Evolutionary conservation across 2,797 vertebrate species (phyloP), one percentile per base, ranked within the genome.

Genomic region (Fratercula arctica): DNA sequence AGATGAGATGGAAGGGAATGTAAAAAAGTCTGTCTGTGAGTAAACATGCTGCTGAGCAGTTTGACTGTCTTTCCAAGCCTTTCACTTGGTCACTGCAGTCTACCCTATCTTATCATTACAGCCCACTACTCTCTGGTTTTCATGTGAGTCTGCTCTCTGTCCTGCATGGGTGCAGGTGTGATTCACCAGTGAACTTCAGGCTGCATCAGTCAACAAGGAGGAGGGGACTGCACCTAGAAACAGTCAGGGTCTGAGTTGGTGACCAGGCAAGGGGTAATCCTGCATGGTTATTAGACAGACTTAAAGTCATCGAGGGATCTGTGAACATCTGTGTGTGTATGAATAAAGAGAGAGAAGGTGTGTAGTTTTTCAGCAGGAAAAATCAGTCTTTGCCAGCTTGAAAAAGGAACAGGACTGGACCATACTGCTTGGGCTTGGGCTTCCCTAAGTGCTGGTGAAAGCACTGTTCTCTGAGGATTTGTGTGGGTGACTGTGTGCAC

Each of bases 321-420:
- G 7, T 20, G 19, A 41, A 13, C 28, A 26, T 29, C 43, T 6
- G 0, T 57, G 6, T 43, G 8, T 1, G 0, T 13, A n/a, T 53
- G 25, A 75, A 67, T 46, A 45, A 56, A 61, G 28, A 88, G 11
- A 45, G 4, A 0, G 2, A 68, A 39, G 1, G 5, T 10, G 15
- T 26, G 3, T 7, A 6, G 4, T n/a, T 37, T 74, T 60, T 56
- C 19, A 45, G 18, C 16, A 45, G 28, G 37, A 89, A 79, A 75
- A 43, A 6, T 6, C 31, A 67, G 19, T 45, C 10, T 11, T 60
- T 57, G 9, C 5, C 29, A n/a, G 24, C 3, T 35, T 23, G 37
- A 60, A 48, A 69, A 35, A 51, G 6, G 28, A 69, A 20, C 11
- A 35, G 23, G 2, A 53, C 2, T 31, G 41, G 5, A 89, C 5